Percentiles rank a stretch among this genome's conserved stretches.
These are phyloP conservation scores for Seriola aureovittata DNA, from an alignment of 2,113 vertebrate species.

Conservation along the genomic window DNA sequence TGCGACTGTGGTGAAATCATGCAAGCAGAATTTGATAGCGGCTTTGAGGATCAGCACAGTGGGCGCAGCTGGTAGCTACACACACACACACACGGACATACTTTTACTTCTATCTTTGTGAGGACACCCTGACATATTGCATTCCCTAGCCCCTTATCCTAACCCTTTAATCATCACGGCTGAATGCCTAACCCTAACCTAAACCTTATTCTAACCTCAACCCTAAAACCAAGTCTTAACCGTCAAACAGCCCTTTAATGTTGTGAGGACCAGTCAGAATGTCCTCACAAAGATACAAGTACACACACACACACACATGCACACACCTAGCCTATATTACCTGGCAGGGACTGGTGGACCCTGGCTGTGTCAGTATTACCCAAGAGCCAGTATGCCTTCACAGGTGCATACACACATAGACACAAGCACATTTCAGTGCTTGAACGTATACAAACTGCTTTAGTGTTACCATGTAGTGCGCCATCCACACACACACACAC, in stretches of 20 bases:
- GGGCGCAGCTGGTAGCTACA: conserved; percentile 63
- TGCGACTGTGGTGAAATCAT: conserved; percentile 55
- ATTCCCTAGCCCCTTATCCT: too few species aligned
- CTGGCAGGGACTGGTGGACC: conserved; percentile 55
- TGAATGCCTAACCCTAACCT: too few species aligned
- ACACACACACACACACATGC: conserved; percentile 4
- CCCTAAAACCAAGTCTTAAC: too few species aligned
- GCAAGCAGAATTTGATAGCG: conserved; percentile 59
- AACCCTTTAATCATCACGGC: too few species aligned
- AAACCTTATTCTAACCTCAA: too few species aligned
- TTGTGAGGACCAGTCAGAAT: too few species aligned
- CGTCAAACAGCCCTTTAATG: too few species aligned
- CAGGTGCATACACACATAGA: conserved; percentile 43
- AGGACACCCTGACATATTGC: too few species aligned
- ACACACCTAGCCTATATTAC: neutral
- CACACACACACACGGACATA: conserved; percentile 20
- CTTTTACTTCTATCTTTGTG: neutral
- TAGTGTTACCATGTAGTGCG: conserved; percentile 7
- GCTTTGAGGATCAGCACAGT: conserved; percentile 64
- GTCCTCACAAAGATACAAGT: conserved; percentile 14
- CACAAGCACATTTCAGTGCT: conserved; percentile 10
- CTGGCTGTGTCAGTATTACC: conserved; percentile 67
- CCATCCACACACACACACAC: neutral
- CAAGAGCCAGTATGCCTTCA: conserved; percentile 45
- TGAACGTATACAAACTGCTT: conserved; percentile 15